phyloP scores from a whole-genome alignment of 2,113 vertebrate genomes.

The Oophaga pumilio region DNA sequence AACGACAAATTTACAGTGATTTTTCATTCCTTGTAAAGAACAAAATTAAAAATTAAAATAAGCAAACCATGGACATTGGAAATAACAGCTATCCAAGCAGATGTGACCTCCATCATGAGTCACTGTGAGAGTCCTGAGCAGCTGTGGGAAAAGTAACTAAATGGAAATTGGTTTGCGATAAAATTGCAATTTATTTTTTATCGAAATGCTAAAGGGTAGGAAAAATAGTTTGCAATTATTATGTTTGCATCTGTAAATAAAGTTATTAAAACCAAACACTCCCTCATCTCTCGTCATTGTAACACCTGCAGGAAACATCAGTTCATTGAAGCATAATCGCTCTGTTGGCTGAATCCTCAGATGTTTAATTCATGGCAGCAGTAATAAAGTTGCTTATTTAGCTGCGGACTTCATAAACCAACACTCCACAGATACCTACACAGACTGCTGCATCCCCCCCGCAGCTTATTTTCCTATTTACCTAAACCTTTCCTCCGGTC shows the following conservation, averaged over 20 bases:
- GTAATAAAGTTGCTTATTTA: conserved; percentile 48
- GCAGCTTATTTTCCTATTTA: conserved; percentile 47
- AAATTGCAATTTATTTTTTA: conserved; percentile 29
- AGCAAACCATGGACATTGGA: background rate
- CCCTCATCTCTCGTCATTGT: background rate
- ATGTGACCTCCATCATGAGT: background rate
- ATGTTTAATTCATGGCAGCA: conserved; percentile 47
- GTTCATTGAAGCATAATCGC: conserved; percentile 40
- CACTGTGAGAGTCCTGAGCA: background rate
- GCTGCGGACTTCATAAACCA: conserved; percentile 40
- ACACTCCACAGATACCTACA: conserved; percentile 21
- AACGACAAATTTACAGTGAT: background rate
- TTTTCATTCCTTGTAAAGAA: background rate
- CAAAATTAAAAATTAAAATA: background rate
- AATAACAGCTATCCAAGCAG: background rate
- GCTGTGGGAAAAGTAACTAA: background rate
- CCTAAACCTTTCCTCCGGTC: conserved; percentile 16
- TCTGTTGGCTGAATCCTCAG: conserved; percentile 1
- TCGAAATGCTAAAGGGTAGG: conserved; percentile 3
- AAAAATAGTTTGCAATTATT: conserved; percentile 33
- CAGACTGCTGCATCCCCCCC: conserved; percentile 15
- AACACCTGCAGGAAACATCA: conserved; percentile 24
- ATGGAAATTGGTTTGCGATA: conserved; percentile 17
- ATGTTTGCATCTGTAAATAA: conserved; percentile 42
- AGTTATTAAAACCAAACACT: conserved; percentile 29